Conservation (phyloP, 2,797 vertebrate species). For the Hippocampus kuda region DNA sequence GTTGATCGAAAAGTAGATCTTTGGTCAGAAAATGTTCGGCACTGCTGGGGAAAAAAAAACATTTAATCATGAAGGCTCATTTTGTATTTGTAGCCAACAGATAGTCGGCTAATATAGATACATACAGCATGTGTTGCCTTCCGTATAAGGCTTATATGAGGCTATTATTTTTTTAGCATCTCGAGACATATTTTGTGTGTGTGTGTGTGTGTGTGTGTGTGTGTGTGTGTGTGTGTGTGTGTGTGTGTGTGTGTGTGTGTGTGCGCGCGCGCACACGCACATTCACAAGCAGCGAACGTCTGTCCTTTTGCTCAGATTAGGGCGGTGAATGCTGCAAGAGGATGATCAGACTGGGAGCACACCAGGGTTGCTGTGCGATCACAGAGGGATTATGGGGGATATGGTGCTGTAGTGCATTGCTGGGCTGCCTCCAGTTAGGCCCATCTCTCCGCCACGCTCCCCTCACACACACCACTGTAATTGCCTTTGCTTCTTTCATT, state of each 20-base stretch:
- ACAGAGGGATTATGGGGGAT: constrained; percentile 71
- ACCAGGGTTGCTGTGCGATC: constrained; percentile 61
- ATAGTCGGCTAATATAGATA: too few relatives aligned
- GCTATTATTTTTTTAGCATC: too few relatives aligned
- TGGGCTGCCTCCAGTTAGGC: constrained; percentile 61
- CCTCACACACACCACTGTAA: constrained; percentile 68
- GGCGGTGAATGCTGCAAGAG: constrained; percentile 51
- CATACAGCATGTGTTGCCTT: too few relatives aligned
- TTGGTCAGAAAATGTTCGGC: too few relatives aligned
- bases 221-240: too few relatives aligned
- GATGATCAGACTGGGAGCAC: constrained; percentile 61
- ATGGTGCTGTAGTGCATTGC: constrained; percentile 63
- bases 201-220: neutral
- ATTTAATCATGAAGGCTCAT: too few relatives aligned
- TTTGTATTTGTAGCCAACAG: too few relatives aligned
- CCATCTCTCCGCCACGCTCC: constrained; percentile 62
- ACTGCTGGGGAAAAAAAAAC: too few relatives aligned
- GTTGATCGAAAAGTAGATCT: too few relatives aligned
- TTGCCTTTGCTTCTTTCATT: constrained; percentile 78
- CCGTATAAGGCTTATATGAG: too few relatives aligned
- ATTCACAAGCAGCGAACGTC: constrained; percentile 16
- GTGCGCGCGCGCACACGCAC: constrained; percentile 2
- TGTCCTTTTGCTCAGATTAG: constrained; percentile 55
- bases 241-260: too few relatives aligned
- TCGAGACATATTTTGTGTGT: too few relatives aligned